Conservation (phyloP, 2,888 invertebrate genomes). For the Drosophila dives region DNA sequence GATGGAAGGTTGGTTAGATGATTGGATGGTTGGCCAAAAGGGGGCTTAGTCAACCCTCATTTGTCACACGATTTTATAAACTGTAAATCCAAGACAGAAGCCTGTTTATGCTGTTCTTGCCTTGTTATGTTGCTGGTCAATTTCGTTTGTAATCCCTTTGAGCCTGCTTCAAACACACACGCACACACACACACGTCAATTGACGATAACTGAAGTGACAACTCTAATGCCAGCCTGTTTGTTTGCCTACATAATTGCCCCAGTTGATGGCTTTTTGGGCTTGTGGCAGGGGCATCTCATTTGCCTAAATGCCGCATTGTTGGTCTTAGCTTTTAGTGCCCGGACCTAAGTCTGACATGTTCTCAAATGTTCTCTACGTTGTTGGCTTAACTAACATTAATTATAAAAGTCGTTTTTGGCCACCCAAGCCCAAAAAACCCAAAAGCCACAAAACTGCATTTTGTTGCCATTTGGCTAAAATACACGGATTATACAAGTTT, state of each 20-base stretch:
- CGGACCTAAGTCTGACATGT: constrained; percentile 55
- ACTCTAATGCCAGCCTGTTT: constrained; percentile 69
- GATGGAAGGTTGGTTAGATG: constrained; percentile 30
- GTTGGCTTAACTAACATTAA: constrained; percentile 64
- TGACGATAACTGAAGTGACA: constrained; percentile 62
- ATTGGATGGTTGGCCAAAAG: constrained; percentile 33
- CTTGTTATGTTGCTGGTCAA: constrained; percentile 78
- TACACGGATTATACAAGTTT: constrained; percentile 38
- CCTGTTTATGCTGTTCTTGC: constrained; percentile 23
- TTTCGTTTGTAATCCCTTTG: constrained; percentile 76
- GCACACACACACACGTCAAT: constrained; percentile 36
- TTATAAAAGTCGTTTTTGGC: constrained; percentile 55
- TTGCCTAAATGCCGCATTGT: constrained; percentile 63
- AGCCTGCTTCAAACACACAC: constrained; percentile 45
- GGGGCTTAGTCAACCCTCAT: constrained; percentile 70
- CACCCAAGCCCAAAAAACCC: constrained; percentile 5
- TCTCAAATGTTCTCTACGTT: constrained; percentile 12
- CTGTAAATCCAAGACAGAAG: constrained; percentile 60
- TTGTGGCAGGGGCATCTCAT: constrained; percentile 36
- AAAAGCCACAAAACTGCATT: constrained; percentile 65
- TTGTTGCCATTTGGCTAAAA: constrained; percentile 15
- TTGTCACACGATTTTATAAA: constrained; percentile 79
- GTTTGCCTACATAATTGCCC: constrained; percentile 77
- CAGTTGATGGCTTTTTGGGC: constrained; percentile 55
- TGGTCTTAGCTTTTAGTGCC: constrained; percentile 39